A percentile compares a stretch with the other conserved stretches of the same genome.
These are phyloP conservation scores for Amphimallon solstitiale DNA, from an alignment of 2,888 invertebrate genomes.

Conservation along the genomic window DNA sequence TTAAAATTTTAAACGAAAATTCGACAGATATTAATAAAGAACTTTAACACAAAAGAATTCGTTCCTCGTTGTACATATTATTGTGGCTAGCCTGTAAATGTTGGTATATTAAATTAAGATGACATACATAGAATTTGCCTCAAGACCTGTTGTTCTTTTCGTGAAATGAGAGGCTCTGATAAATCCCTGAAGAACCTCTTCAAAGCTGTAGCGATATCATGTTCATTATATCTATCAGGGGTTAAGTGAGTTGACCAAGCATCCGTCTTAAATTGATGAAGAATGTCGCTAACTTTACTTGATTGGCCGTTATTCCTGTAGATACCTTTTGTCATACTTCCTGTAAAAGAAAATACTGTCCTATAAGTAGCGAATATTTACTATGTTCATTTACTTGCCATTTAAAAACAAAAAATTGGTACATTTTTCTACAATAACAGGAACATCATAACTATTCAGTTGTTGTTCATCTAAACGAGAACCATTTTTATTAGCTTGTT, in stretches of 20 bases:
- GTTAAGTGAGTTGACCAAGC: constrained; percentile 89
- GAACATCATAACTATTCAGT: constrained; percentile 86
- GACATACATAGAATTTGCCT: no score
- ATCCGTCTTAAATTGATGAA: constrained; percentile 80
- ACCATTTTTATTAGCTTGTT: constrained; percentile 82
- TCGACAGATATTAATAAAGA: no score
- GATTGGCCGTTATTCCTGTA: constrained; percentile 86
- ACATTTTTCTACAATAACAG: constrained; percentile 93
- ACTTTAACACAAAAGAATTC: no score
- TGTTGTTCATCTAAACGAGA: constrained; percentile 84
- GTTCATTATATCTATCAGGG: constrained; percentile 79
- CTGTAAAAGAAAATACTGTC: constrained; percentile 64
- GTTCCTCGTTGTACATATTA: no score
- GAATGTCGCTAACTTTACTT: constrained; percentile 76
- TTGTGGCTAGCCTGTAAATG: no score
- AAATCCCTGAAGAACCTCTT: constrained; percentile 90
- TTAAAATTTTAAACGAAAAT: no score
- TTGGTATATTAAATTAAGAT: no score
- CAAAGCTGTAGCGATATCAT: constrained; percentile 88
- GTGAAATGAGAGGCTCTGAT: constrained; percentile 85
- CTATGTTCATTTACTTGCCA: constrained; percentile 73
- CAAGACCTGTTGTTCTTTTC: no score
- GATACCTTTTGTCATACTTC: constrained; percentile 87
- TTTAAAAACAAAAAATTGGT: constrained; percentile 90
- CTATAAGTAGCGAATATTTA: no score